A percentile compares a stretch with the other conserved stretches of the same genome.
Evolutionary conservation across 2,113 vertebrate genomes (phyloP).

Genomic region (Apteryx owenii): DNA sequence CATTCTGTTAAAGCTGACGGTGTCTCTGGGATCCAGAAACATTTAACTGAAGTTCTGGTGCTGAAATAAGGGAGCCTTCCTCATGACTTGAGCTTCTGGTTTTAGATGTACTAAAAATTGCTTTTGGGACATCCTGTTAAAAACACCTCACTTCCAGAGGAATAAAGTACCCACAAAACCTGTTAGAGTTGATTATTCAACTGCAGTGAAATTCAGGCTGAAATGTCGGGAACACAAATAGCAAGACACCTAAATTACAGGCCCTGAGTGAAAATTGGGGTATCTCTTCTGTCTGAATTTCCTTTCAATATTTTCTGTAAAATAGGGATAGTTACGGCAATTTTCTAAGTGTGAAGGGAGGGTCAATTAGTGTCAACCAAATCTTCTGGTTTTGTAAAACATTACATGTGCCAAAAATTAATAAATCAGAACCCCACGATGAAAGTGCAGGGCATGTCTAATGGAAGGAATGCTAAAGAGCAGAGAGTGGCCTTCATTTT

Average conservation of each 20-base stretch:
- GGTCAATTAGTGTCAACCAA: slow-evolving; percentile 3
- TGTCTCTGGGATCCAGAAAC: too few relatives aligned
- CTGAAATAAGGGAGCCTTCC: not conserved
- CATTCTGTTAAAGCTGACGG: not conserved
- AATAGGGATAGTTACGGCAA: slow-evolving; percentile 12
- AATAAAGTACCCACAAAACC: not conserved
- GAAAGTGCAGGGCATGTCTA: slow-evolving; percentile 22
- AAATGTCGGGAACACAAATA: slow-evolving; percentile 7
- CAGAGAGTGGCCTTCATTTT: slow-evolving; percentile 32
- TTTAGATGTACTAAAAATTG: not conserved
- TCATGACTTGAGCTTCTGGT: not conserved
- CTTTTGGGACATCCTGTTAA: not conserved
- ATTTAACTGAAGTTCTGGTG: not conserved
- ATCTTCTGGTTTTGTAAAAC: slow-evolving; percentile 16
- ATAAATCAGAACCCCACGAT: not conserved
- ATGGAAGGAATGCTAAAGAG: slow-evolving; percentile 28
- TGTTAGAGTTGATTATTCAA: not conserved
- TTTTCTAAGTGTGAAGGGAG: not conserved
- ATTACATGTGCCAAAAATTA: not conserved
- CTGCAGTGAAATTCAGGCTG: not conserved
- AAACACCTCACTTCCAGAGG: not conserved
- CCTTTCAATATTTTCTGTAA: slow-evolving; percentile 34
- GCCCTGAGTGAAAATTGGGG: not conserved
- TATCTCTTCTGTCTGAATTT: not conserved
- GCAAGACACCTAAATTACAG: not conserved